Conservation (phyloP, 2,113 vertebrate genomes). For the Syngnathoides biaculeatus region DNA sequence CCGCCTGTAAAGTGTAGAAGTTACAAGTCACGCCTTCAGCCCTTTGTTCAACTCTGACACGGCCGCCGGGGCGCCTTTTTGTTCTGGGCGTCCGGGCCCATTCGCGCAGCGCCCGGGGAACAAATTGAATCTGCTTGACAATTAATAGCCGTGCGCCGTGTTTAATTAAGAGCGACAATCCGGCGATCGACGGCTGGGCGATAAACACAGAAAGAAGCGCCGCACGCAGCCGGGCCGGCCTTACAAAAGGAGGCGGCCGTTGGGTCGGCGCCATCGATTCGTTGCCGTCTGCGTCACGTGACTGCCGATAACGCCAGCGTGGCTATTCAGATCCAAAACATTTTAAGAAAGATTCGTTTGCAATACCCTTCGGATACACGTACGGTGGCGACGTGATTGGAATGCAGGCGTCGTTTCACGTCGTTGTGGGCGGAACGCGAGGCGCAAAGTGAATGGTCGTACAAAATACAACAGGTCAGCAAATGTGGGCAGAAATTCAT, state of each 20-base stretch:
- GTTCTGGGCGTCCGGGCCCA: constrained; percentile 64
- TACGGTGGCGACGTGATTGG: constrained; percentile 35
- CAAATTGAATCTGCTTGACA: constrained; percentile 75
- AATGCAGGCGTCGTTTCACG: constrained; percentile 56
- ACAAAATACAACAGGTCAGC: constrained; percentile 75
- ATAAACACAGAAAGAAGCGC: constrained; percentile 68
- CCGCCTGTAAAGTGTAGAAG: constrained; percentile 39
- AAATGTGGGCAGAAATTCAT: constrained; percentile 70
- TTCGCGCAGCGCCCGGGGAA: constrained; percentile 64
- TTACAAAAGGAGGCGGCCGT: constrained; percentile 68
- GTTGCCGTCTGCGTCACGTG: constrained; percentile 61
- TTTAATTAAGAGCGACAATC: constrained; percentile 76
- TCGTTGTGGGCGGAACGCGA: constrained; percentile 72
- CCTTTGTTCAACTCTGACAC: constrained; percentile 70
- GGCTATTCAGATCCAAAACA: constrained; percentile 54
- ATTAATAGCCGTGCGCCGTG: constrained; percentile 73
- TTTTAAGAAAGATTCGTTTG: constrained; percentile 34
- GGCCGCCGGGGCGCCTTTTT: constrained; percentile 69
- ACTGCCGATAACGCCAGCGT: constrained; percentile 63
- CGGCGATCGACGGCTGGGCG: constrained; percentile 60
- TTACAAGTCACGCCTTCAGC: constrained; percentile 52
- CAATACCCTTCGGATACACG: constrained; percentile 26
- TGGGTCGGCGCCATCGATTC: constrained; percentile 70
- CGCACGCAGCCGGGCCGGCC: constrained; percentile 57
- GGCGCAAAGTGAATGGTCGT: constrained; percentile 71